These are phyloP conservation scores for Micrasema minimum DNA, from an alignment of 1,140 invertebrate genomes.

Conservation along the genomic window DNA sequence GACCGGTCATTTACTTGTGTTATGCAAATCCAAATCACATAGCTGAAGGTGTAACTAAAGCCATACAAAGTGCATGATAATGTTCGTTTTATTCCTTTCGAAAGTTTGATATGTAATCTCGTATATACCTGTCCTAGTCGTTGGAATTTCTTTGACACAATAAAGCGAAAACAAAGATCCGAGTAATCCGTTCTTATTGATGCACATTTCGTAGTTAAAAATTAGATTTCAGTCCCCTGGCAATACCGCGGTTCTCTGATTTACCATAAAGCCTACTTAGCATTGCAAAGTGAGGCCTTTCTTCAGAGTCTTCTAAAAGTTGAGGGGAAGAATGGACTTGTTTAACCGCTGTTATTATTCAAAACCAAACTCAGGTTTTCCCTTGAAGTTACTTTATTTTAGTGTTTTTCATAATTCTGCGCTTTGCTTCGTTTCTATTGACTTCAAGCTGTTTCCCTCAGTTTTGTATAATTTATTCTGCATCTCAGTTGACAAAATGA, in stretches of 20 bases:
- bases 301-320: slow-evolving; percentile 39
- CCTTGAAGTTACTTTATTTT: slow-evolving; percentile 10
- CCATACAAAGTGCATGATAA: too few species aligned
- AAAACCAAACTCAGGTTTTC: slow-evolving; percentile 39
- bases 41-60: too few species aligned
- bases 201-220: slow-evolving; percentile 30
- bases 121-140: too few species aligned
- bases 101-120: too few species aligned
- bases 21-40: neutral
- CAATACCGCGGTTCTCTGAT: slow-evolving; percentile 29
- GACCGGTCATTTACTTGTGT: slow-evolving; percentile 12
- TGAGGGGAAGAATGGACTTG: slow-evolving; percentile 40
- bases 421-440: slow-evolving; percentile 7
- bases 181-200: neutral
- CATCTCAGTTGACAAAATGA: too few species aligned
- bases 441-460: slow-evolving; percentile 1
- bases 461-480: neutral
- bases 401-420: slow-evolving; percentile 12
- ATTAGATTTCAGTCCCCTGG: slow-evolving; percentile 33
- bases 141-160: neutral
- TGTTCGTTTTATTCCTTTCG: too few species aligned
- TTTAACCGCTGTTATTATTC: slow-evolving; percentile 43
- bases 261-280: slow-evolving; percentile 44
- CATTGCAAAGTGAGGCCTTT: slow-evolving; percentile 42
- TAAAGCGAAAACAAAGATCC: slow-evolving; percentile 9